Base-by-base conservation (phyloP, 2,797 vertebrate species). In the Siniperca scherzeri region DNA sequence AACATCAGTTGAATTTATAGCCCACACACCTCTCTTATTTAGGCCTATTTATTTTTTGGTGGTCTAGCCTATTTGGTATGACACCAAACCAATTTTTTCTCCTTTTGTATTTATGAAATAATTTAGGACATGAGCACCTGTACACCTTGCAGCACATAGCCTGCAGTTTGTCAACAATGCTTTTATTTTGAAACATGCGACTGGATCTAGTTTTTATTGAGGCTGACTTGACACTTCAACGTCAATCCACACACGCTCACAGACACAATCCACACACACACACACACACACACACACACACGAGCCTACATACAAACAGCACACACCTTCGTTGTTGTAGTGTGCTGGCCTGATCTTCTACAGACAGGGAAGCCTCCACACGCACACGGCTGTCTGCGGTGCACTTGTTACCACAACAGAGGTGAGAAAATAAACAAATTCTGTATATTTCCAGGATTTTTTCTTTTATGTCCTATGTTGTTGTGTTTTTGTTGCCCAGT, bases 371-470 rank as follows among this genome's bases (percentile, higher is more conserved):
- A 82, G 66, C 42, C 44, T 83, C 74, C 80, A 53, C 83, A 61
- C 71, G 61, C 69, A 16, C 65, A 14, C 25, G 70, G 14, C 75
- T 36, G 76, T 78, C 82, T 72, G 77, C 77, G 17, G 16, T 79
- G 87, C 92, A 89, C 91, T 89, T 92, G 90, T 83, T 77, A 68
- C 82, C 82, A 84, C 57, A 50, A 59, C 85, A 85, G 53, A 93
- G 94, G 93, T 93, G 83, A 94, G 94, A 52, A 68, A 42, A 70
- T 13, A 25, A 80, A 60, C 30, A 55, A 1, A 11, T 36, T 44
- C 30, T 65, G 2, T 33, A 3, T 66, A n/a, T 64, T n/a, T 69
- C 1, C n/a, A 42, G 3, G 57, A 70, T 75, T 19, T 59, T 10
- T 22, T 40, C 66, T 30, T 42, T 2, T 1, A 53, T 61, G 22